Evolutionary conservation across 2,888 invertebrate genomes (phyloP).

Genomic region (Dexiosoma caninum): DNA sequence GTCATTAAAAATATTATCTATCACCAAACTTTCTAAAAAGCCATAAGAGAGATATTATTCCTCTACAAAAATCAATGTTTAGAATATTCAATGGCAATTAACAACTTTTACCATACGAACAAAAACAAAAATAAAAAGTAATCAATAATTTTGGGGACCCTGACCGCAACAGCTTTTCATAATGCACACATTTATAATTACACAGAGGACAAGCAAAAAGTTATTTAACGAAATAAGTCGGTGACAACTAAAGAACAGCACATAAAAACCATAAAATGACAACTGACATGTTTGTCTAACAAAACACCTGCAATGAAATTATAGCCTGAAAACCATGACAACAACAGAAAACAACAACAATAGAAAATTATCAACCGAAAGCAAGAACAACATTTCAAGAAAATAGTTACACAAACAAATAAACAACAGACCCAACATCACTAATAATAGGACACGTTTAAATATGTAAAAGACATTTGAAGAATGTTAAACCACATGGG

Average conservation of each 20-base stretch:
- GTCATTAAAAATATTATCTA: no score
- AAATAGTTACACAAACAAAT: neutral
- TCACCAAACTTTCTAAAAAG: neutral
- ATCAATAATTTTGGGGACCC: neutral
- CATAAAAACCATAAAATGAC: neutral
- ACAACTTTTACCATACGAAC: neutral
- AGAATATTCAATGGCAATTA: neutral
- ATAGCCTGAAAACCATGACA: conserved; percentile 43
- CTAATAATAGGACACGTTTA: conserved; percentile 36
- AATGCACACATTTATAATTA: neutral
- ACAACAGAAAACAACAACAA: conserved; percentile 40
- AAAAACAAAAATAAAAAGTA: conserved; percentile 2
- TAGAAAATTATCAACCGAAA: neutral
- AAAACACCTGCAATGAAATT: conserved; percentile 23
- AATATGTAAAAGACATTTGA: conserved; percentile 49
- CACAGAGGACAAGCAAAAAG: neutral
- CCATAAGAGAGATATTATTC: neutral
- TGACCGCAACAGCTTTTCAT: neutral
- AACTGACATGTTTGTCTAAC: conserved; percentile 5
- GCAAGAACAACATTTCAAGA: conserved; percentile 7
- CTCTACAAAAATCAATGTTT: neutral
- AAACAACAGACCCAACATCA: neutral
- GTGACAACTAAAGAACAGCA: conserved; percentile 11
- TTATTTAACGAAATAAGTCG: neutral
- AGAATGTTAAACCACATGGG: conserved; percentile 48